Conservation (phyloP, 2,113 vertebrate species). For the Lophotis ruficrista region DNA sequence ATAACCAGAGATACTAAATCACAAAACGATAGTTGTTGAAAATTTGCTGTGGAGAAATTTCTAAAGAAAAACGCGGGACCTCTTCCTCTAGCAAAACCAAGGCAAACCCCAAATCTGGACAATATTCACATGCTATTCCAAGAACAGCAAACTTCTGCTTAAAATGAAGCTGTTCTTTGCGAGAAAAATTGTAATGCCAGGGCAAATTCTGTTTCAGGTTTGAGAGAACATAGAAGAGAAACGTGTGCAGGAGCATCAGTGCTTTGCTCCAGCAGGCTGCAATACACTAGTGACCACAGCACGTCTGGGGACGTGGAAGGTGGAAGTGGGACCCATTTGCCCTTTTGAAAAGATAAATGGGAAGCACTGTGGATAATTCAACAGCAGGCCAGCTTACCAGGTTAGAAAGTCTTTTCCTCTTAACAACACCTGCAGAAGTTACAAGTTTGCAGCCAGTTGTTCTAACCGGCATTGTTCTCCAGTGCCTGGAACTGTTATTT, state of each 20-base stretch:
- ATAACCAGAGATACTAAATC: background rate
- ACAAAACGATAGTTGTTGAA: background rate
- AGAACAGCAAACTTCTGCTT: background rate
- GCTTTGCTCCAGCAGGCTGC: background rate
- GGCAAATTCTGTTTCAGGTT: background rate
- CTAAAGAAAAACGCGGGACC: background rate
- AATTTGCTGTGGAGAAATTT: background rate
- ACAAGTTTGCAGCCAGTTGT: background rate
- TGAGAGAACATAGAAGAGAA: background rate
- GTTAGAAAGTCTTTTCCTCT: background rate
- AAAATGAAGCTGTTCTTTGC: background rate
- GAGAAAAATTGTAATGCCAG: background rate
- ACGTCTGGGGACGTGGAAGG: accelerated
- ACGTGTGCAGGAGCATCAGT: accelerated
- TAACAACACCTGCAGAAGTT: background rate
- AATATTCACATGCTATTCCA: background rate
- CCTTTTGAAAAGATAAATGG: background rate
- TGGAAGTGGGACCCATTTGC: background rate
- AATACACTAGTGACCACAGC: accelerated
- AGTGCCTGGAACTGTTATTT: background rate
- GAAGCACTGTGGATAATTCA: background rate
- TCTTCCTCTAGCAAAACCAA: background rate
- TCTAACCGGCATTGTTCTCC: background rate
- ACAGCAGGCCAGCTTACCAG: background rate
- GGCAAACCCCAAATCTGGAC: background rate